Conservation (phyloP, 2,113 vertebrate species). For the Marcusenius ussheri region DNA sequence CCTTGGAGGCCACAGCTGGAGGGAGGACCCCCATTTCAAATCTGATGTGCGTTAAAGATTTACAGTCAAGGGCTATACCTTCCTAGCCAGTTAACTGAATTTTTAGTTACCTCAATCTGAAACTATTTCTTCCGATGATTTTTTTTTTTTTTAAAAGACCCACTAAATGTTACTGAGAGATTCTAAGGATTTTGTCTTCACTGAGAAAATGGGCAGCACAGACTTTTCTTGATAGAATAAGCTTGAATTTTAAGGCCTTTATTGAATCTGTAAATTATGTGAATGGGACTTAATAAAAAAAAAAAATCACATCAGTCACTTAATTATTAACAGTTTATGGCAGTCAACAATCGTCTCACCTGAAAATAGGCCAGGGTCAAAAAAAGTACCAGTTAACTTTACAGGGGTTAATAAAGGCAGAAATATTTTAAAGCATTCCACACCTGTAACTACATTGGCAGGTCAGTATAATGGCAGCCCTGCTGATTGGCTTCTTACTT, state of each 20-base stretch:
- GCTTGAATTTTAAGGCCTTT: background rate
- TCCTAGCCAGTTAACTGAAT: background rate
- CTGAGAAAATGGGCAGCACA: background rate
- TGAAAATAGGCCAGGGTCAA: background rate
- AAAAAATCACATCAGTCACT: background rate
- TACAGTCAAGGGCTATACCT: background rate
- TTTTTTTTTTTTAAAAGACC: background rate
- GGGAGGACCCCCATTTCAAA: slow-evolving; percentile 40
- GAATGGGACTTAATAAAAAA: background rate
- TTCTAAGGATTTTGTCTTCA: background rate
- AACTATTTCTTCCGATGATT: background rate
- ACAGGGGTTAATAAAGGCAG: background rate
- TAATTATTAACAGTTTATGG: background rate
- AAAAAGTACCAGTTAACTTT: background rate
- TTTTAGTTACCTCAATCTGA: background rate
- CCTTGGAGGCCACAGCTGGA: slow-evolving; percentile 53
- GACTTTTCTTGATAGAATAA: background rate
- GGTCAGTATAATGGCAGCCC: background rate
- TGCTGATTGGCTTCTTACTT: background rate
- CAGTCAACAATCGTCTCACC: background rate
- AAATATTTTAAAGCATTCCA: slow-evolving; percentile 34
- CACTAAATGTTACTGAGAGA: background rate
- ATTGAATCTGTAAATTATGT: background rate
- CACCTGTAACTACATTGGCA: slow-evolving; percentile 17
- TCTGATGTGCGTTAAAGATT: slow-evolving; percentile 37